These are phyloP conservation scores for Quadroppia sp. DNA, from an alignment of 2,888 invertebrate species.

Conservation along the genomic window DNA sequence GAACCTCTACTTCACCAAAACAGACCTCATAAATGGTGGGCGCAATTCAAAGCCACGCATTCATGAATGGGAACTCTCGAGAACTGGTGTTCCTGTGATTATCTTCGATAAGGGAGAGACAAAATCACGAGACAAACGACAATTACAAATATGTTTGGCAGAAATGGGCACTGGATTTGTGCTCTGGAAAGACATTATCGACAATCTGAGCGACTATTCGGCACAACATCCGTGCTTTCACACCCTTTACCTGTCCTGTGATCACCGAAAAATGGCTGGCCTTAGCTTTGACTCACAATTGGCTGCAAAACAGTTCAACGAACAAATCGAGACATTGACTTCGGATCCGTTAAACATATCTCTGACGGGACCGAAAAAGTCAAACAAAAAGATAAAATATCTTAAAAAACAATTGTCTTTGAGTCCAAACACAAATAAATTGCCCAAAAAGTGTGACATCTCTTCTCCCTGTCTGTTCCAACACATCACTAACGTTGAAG, in stretches of 20 bases:
- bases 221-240: conserved; percentile 67
- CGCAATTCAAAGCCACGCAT: conserved; percentile 41
- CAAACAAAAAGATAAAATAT: conserved; percentile 49
- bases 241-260: conserved; percentile 71
- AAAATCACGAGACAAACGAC: conserved; percentile 63
- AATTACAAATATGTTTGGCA: conserved; percentile 67
- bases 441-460: conserved; percentile 73
- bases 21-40: conserved; percentile 47
- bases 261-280: conserved; percentile 71
- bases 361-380: conserved; percentile 62
- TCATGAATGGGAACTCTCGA: conserved; percentile 64
- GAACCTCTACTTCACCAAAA: conserved; percentile 53
- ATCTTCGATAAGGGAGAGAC: conserved; percentile 72
- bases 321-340: conserved; percentile 65
- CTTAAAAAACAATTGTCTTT: conserved; percentile 23
- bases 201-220: conserved; percentile 68
- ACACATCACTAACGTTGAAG: conserved; percentile 72
- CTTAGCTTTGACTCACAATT: conserved; percentile 72
- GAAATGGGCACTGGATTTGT: conserved; percentile 76
- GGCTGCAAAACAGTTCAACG: conserved; percentile 67
- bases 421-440: conserved; percentile 48
- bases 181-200: conserved; percentile 74
- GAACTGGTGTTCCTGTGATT: conserved; percentile 73
- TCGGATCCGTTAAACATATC: conserved; percentile 73
- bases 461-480: conserved; percentile 79